Conservation (phyloP, 2,113 vertebrate species). For the Columba janthina region DNA sequence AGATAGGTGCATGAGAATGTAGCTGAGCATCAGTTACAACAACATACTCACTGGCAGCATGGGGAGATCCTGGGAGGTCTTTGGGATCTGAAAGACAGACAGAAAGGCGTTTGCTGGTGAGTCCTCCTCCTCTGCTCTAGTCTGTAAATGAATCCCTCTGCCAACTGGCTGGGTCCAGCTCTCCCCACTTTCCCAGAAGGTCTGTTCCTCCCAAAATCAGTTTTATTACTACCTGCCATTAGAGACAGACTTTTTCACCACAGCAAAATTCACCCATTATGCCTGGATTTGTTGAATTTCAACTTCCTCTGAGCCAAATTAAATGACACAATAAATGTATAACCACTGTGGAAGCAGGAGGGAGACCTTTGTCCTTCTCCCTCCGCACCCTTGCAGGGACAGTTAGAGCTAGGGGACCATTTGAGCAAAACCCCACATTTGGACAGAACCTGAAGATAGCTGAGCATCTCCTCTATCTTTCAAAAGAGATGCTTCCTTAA, state of each 20-base stretch:
- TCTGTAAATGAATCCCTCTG: neutral
- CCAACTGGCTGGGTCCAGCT: neutral
- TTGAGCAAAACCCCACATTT: neutral
- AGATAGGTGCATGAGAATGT: neutral
- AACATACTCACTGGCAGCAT: neutral
- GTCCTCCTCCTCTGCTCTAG: neutral
- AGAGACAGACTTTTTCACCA: neutral
- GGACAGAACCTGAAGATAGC: neutral
- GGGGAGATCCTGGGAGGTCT: neutral
- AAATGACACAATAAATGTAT: neutral
- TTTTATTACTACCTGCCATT: neutral
- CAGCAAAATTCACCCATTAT: neutral
- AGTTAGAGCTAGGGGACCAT: neutral
- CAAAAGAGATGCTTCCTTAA: neutral
- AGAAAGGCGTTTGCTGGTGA: neutral
- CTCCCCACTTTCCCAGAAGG: neutral
- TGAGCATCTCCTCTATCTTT: neutral
- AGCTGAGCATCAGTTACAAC: neutral
- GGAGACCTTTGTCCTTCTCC: neutral
- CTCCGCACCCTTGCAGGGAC: neutral
- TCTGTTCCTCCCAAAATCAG: neutral
- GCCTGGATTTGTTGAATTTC: neutral
- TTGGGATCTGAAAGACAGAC: constrained; percentile 46
- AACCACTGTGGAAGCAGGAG: neutral
- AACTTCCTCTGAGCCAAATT: neutral